A percentile compares a stretch with the other conserved stretches of the same genome.
Conservation (phyloP, 2,888 invertebrate genomes). For the Drosophila buzzatii region DNA sequence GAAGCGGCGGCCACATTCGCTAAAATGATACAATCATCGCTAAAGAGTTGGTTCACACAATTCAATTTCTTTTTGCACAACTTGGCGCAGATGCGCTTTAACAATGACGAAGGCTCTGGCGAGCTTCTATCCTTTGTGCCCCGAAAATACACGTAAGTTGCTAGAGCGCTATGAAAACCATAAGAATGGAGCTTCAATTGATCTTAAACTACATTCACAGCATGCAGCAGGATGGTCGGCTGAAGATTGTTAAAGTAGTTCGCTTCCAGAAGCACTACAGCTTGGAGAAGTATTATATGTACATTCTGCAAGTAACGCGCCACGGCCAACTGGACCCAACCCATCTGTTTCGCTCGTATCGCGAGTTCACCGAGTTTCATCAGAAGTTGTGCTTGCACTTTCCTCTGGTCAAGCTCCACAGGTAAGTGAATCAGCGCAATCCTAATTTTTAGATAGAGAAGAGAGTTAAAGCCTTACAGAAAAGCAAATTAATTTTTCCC, state of each 20-base stretch:
- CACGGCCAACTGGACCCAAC: slow-evolving; percentile 94
- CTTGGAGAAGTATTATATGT: slow-evolving; percentile 99
- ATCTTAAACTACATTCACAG: slow-evolving; percentile 85
- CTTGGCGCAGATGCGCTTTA: slow-evolving; percentile 95
- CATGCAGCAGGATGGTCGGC: slow-evolving; percentile 94
- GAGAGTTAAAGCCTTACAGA: neutral
- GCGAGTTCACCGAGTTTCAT: slow-evolving; percentile 98
- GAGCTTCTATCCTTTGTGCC: slow-evolving; percentile 97
- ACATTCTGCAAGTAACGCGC: slow-evolving; percentile 93
- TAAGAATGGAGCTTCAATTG: neutral
- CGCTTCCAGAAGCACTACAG: slow-evolving; percentile 97
- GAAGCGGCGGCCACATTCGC: slow-evolving; percentile 99
- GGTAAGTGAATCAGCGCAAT: slow-evolving; percentile 87
- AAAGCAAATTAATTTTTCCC: no score
- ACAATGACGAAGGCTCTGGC: slow-evolving; percentile 93
- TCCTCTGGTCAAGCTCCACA: slow-evolving; percentile 95
- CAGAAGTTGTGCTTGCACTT: slow-evolving; percentile 96
- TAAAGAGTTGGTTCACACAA: slow-evolving; percentile 97
- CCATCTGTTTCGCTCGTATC: slow-evolving; percentile 96
- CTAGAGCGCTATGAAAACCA: rapidly evolving
- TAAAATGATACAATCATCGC: slow-evolving; percentile 96
- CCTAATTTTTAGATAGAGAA: neutral
- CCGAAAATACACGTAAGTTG: slow-evolving; percentile 94
- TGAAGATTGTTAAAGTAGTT: slow-evolving; percentile 93
- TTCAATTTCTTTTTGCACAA: slow-evolving; percentile 99